Conservation (phyloP, 2,797 vertebrate species). For the Ataeniobius toweri region DNA sequence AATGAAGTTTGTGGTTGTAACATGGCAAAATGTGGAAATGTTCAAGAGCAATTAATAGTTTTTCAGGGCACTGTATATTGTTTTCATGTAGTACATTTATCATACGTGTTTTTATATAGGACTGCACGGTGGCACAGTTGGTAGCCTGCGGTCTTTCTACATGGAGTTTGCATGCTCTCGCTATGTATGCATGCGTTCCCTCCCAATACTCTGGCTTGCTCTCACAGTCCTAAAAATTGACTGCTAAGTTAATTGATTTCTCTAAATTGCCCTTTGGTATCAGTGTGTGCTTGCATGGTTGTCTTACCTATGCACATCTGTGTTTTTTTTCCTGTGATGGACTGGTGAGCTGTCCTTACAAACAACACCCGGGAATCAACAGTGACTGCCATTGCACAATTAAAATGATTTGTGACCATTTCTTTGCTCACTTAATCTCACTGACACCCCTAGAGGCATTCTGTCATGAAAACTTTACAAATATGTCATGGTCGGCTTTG, state of each 20-base stretch:
- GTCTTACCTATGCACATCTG: not conserved
- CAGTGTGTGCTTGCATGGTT: not conserved
- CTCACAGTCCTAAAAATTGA: not conserved
- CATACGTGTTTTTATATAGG: too few species aligned
- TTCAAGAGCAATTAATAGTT: too few species aligned
- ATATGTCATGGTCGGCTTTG: constrained; percentile 8
- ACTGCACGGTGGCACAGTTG: too few species aligned
- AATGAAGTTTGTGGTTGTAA: too few species aligned
- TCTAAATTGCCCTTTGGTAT: not conserved
- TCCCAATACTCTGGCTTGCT: not conserved
- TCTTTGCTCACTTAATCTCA: not conserved
- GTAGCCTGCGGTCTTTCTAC: not conserved
- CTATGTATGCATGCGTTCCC: too few species aligned
- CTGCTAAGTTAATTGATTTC: not conserved
- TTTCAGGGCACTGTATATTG: too few species aligned
- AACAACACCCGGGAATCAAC: not conserved
- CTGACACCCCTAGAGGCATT: not conserved
- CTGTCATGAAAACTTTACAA: constrained; percentile 11
- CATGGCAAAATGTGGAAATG: too few species aligned
- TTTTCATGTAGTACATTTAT: too few species aligned
- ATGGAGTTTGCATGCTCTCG: too few species aligned
- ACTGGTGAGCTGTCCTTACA: not conserved
- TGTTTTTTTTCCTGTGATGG: not conserved
- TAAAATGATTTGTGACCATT: constrained; percentile 1
- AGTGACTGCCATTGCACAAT: not conserved